A percentile compares a stretch with the other conserved stretches of the same genome.
Conservation (phyloP, 2,797 vertebrate species). For the Lagocephalus sceleratus region DNA sequence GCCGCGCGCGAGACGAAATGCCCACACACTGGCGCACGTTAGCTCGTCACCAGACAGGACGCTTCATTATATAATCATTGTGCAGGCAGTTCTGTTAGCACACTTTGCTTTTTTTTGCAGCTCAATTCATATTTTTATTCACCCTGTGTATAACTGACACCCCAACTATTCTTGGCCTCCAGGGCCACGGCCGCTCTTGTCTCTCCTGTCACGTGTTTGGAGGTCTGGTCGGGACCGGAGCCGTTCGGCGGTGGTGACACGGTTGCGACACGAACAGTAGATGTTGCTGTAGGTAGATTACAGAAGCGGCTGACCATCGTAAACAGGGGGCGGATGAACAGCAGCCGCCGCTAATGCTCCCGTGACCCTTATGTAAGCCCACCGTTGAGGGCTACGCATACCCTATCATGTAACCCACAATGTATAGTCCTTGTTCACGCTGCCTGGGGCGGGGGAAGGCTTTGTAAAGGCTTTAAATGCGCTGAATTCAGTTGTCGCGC, state of each 20-base stretch:
- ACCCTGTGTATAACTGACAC: background rate
- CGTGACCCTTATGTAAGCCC: conserved; percentile 59
- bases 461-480: conserved; percentile 47
- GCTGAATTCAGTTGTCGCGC: conserved; percentile 35
- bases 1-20: conserved; percentile 19
- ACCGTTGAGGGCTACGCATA: conserved; percentile 41
- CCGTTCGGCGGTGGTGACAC: conserved; percentile 24
- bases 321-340: conserved; percentile 54
- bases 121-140: conserved; percentile 1
- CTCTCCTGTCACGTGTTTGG: conserved; percentile 8
- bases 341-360: conserved; percentile 58
- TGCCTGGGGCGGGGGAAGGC: conserved; percentile 45
- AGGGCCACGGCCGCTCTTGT: background rate
- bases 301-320: conserved; percentile 56
- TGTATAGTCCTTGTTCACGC: conserved; percentile 35
- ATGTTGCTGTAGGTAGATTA: conserved; percentile 54
- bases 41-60: conserved; percentile 29
- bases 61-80: conserved; percentile 47
- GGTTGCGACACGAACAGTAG: conserved; percentile 30
- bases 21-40: conserved; percentile 25
- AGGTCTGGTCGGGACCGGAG: conserved; percentile 12
- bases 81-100: conserved; percentile 26
- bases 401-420: conserved; percentile 43
- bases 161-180: conserved; percentile 1
- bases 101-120: conserved; percentile 7